Evolutionary conservation across 2,113 vertebrate genomes (phyloP), one percentile per base, ranked within the genome.

Genomic region (Syrmaticus mikado): DNA sequence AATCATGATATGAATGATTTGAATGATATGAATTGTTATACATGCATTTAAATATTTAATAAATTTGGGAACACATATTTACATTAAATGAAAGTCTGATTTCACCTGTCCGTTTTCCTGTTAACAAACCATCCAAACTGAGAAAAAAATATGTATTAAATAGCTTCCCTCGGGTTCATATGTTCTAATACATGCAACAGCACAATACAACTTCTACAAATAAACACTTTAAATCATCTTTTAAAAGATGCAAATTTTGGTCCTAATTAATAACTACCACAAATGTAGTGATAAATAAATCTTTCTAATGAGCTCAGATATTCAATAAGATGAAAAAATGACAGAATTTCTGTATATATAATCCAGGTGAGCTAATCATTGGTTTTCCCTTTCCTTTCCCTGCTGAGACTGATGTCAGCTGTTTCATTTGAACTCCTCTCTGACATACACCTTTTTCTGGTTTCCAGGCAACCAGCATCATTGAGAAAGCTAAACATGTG

Each of bases 341-440:
- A 83, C 34, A 30, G 43, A 17, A 82, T 80, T 96, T 67, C 84
- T 89, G 66, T 73, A 89, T 84, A 81, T 83, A 81, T 87, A 62
- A 41, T 86, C 61, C 91, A 60, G 27, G 19, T 65, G 85, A 90
- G 85, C 64, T 91, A 90, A 83, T 87, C 64, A 80, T 64, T 79
- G 60, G 41, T 57, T 92, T 89, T 82, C 46, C 62, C 61, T 77
- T 89, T 85, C 77, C 62, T 92, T 77, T 88, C 34, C 67, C 86
- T 73, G 61, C 58, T 80, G 77, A 90, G 95, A 97, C 53, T 93
- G 82, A 73, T 93, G 70, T 91, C 91, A 95, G 83, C 50, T 64
- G 28, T 90, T 93, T 73, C 61, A 87, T 81, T n/a, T 71, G 86
- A 94, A 87, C 92, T 94, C 24, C 43, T 65, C 75, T 86, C 43